Evolutionary conservation across 2,113 vertebrate species (phyloP), one percentile per base, ranked within the genome.

Genomic region (Perca fluviatilis): DNA sequence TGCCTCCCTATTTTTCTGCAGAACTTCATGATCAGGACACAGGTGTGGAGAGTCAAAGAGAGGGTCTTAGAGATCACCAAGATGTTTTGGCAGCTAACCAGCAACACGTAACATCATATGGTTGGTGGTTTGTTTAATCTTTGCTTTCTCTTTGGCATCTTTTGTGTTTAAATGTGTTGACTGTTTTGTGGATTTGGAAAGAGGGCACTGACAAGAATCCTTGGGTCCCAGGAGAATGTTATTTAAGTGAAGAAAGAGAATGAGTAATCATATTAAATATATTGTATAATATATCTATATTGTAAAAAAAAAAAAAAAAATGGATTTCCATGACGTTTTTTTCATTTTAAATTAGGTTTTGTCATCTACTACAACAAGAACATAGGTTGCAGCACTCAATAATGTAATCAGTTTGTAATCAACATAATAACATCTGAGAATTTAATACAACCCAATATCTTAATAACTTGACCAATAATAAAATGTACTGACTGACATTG

Each of bases 11-110:
- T 61, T 43, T 40, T 16, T 19, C 12, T 74, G n/a, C 84, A 92
- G 87, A 93, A n/a, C 76, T 91, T 13, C 66, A 77, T 6, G n/a
- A 58, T 33, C 71, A 70, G 46, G 49, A 9, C 10, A 9, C 18
- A 47, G 2, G 13, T 13, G 33, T 6, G 12, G 19, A 30, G 4
- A 40, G 5, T 50, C 19, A 10, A 12, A 60, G 43, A 19, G 25
- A 30, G 13, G 3, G 8, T 9, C 21, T 43, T 30, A 60, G 25
- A 47, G 47, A 5, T 30, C 60, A 30, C 10, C 53, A 14, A 13
- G 68, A 82, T 4, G 60, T 72, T 40, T 6, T 40, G 19, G 18
- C 74, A 64, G 12, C 23, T 21, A 19, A 67, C 19, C 51, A 12
- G n/a, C 25, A 0, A 15, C 67, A 3, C 18, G 0, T 7, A 18